Evolutionary conservation across 1,140 invertebrate species (phyloP).

Genomic region (Solenopsis invicta): DNA sequence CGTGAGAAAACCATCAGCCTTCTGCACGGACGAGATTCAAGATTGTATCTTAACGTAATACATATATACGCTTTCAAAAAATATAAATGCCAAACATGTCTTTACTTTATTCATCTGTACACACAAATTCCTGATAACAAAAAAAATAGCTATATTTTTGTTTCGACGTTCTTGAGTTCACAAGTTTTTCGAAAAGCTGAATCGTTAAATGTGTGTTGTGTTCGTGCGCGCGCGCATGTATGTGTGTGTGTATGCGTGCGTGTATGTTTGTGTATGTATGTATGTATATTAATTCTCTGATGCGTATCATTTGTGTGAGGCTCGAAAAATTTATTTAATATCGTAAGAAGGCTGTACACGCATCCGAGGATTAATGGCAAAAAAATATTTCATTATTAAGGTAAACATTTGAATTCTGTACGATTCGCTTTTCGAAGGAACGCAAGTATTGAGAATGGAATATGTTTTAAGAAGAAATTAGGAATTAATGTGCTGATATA

Average conservation of each 20-base stretch:
- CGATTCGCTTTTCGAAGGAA: conserved; percentile 67
- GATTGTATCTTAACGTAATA: conserved; percentile 84
- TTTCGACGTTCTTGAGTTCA: conserved; percentile 36
- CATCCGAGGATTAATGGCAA: background rate
- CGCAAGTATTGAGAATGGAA: conserved; percentile 2
- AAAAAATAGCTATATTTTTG: conserved; percentile 27
- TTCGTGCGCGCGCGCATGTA: too few species aligned
- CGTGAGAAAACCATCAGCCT: conserved; percentile 50
- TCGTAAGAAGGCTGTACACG: background rate
- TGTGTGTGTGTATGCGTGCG: too few species aligned
- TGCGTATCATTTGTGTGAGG: background rate
- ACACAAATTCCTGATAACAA: conserved; percentile 80
- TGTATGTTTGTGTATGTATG: background rate
- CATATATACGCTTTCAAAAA: conserved; percentile 82
- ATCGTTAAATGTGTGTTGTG: background rate
- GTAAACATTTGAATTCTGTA: background rate
- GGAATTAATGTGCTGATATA: conserved; percentile 42
- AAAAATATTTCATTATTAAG: background rate
- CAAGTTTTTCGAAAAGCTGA: conserved; percentile 30
- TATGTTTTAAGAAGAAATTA: conserved; percentile 40
- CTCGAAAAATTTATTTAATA: background rate
- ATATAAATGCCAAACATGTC: conserved; percentile 81
- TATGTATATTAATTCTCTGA: conserved; percentile 8
- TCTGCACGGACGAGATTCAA: conserved; percentile 79
- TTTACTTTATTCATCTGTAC: conserved; percentile 83